Conservation (phyloP, 2,888 invertebrate species). For the Drosophila pseudotalamancana region DNA sequence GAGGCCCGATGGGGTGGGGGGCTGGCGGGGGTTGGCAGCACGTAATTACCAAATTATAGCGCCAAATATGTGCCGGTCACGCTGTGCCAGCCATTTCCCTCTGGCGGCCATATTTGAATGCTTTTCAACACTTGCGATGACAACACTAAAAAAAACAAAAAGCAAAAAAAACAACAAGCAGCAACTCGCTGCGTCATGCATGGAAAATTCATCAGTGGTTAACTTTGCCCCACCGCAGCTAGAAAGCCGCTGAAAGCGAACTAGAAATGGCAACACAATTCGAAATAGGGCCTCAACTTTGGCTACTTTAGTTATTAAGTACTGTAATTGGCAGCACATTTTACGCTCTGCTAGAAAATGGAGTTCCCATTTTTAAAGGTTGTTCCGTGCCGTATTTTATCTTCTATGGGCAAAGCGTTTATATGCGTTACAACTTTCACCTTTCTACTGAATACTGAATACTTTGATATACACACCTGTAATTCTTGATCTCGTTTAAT, state of each 20-base stretch:
- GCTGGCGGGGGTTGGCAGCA: conserved; percentile 8
- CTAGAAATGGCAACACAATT: background rate
- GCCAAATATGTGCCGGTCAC: conserved; percentile 47
- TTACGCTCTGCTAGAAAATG: conserved; percentile 12
- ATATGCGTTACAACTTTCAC: conserved; percentile 8
- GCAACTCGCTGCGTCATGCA: conserved; percentile 50
- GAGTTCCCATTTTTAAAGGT: background rate
- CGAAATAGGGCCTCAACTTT: conserved; percentile 18
- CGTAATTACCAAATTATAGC: conserved; percentile 61
- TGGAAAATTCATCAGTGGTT: conserved; percentile 57
- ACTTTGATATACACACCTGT: background rate
- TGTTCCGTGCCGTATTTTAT: no score
- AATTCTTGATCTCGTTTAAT: no score
- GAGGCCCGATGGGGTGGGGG: background rate
- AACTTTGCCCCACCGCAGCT: conserved; percentile 11
- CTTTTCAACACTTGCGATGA: conserved; percentile 49
- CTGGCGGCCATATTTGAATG: conserved; percentile 57
- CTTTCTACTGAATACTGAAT: background rate
- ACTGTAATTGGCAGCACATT: conserved; percentile 14
- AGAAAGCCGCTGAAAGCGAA: conserved; percentile 9
- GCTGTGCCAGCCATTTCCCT: conserved; percentile 51
- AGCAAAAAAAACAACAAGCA: no score
- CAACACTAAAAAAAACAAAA: conserved; percentile 25
- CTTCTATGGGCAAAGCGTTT: background rate
- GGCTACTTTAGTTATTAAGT: conserved; percentile 20